phyloP scores from a whole-genome alignment of 2,797 vertebrate species.

The Danionella dracula region DNA sequence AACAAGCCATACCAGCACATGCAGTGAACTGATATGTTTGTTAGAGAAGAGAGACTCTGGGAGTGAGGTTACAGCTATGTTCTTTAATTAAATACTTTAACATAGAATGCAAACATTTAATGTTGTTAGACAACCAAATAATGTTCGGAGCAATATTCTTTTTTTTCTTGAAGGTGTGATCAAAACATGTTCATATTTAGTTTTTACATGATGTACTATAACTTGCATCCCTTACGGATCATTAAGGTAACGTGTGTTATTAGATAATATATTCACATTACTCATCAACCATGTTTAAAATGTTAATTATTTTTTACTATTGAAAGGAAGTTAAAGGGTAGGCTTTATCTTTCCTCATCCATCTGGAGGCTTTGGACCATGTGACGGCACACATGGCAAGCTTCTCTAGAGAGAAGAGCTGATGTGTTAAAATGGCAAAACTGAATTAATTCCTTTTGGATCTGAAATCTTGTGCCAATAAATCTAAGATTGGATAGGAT shows the following conservation, averaged over 20 bases:
- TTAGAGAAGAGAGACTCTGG: background rate
- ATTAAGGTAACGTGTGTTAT: too few relatives aligned
- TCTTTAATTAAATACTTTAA: conserved; percentile 7
- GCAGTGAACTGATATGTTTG: conserved; percentile 17
- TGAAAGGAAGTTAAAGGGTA: conserved; percentile 7
- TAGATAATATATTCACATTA: too few relatives aligned
- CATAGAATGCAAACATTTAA: background rate
- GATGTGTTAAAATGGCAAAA: conserved; percentile 1
- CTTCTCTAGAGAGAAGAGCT: background rate
- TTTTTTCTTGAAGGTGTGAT: too few relatives aligned
- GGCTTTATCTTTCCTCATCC: background rate
- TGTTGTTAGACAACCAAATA: background rate
- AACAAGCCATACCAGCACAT: conserved; percentile 18
- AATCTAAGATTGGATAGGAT: too few relatives aligned
- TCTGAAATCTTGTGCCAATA: too few relatives aligned
- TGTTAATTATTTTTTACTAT: too few relatives aligned
- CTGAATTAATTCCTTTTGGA: background rate
- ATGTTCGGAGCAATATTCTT: too few relatives aligned
- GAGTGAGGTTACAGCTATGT: background rate
- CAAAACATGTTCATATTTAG: too few relatives aligned
- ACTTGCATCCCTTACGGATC: too few relatives aligned
- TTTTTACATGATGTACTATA: too few relatives aligned
- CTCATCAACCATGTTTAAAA: too few relatives aligned
- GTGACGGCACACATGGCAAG: conserved; percentile 5
- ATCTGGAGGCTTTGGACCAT: conserved; percentile 21